A percentile compares a stretch with the other conserved stretches of the same genome.
Conservation (phyloP, 1,140 invertebrate species). For the Apocrypta bakeri region DNA sequence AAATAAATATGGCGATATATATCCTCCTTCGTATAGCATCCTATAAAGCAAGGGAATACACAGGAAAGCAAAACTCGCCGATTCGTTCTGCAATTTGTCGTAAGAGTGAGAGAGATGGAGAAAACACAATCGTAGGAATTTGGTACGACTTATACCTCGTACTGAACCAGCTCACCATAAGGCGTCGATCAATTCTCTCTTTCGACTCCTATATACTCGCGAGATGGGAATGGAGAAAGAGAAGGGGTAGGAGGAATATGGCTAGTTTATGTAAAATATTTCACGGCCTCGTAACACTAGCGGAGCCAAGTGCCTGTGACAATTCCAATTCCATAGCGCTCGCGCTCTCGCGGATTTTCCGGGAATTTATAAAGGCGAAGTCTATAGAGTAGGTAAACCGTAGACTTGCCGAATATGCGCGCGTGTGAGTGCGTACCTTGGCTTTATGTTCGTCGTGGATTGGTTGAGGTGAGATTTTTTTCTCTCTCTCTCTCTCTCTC, state of each 20-base stretch:
- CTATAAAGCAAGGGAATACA: background rate
- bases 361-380: slow-evolving; percentile 28
- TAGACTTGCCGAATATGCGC: background rate
- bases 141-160: slow-evolving; percentile 25
- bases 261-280: slow-evolving; percentile 42
- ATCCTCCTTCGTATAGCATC: background rate
- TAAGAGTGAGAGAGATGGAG: background rate
- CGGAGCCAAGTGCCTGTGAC: background rate
- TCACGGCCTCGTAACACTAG: slow-evolving; percentile 1
- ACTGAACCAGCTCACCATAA: background rate
- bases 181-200: slow-evolving; percentile 33
- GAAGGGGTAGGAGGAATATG: background rate
- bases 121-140: background rate
- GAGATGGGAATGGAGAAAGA: no score
- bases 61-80: background rate
- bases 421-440: background rate
- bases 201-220: background rate
- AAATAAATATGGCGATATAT: background rate
- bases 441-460: background rate
- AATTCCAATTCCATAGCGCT: slow-evolving; percentile 24
- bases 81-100: slow-evolving; percentile 10
- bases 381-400: background rate
- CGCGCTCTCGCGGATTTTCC: slow-evolving; percentile 1
- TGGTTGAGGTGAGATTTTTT: background rate
- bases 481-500: no score